Evolutionary conservation across 2,888 invertebrate genomes (phyloP), one percentile per base, ranked within the genome.

Genomic region (Salticus scenicus): DNA sequence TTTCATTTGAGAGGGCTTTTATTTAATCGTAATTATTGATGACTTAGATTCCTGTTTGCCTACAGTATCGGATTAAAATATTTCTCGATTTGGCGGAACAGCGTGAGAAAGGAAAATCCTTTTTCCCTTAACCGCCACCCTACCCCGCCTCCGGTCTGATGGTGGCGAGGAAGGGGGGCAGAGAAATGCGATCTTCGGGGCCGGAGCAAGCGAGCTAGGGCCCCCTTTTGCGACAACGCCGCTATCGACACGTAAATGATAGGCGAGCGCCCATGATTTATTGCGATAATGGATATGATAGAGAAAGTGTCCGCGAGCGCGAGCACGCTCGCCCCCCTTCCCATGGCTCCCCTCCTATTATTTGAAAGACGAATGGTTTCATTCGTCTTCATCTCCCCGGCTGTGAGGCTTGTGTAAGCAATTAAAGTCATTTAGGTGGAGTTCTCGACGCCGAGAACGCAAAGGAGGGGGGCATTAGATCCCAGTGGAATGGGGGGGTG

Each of bases 371-470:
- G 85, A 85, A 85, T 85, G 79, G 85, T 64, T 79, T 67, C 70
- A 78, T 77, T 84, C 84, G 77, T 84, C 78, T 78, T 78, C 73
- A 77, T 83, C 82, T 67, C 42, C 64, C 51, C 76, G 30, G 64
- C 82, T 76, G 72, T 74, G 85, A 78, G 79, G 79, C 74, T 79
- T 85, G 85, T 79, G 74, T 74, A 85, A 75, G 85, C 85, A 85
- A 85, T 85, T 85, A 85, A 85, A 85, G 85, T 85, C 85, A 85
- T 85, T 85, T 85, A 85, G 85, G 85, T 85, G 85, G 85, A 85
- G 85, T 84, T 67, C 76, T 42, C 83, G 83, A 73, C 83, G 83
- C 77, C 77, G 66, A 42, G 41, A 69, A 24, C 30, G 71, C 33
- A 42, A 28, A 28, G 51, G 17, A 27, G 83, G 71, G 76, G 66